Evolutionary conservation across 1,140 invertebrate genomes (phyloP), one percentile per base, ranked within the genome.

Genomic region (Drosophila pachea): DNA sequence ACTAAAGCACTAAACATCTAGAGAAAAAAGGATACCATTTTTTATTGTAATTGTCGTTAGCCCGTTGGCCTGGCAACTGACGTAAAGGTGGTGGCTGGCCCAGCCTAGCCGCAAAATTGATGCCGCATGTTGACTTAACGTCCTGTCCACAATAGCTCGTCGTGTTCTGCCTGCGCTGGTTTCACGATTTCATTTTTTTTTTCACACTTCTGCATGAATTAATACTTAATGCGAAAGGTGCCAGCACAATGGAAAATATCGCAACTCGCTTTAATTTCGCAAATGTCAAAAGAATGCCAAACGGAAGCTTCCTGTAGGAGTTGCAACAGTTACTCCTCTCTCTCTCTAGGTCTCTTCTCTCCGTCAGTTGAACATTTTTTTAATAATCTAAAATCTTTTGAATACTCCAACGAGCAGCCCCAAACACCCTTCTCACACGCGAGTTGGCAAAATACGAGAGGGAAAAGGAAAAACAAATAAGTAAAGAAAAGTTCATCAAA

Each of bases 331-430:
- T 42, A 2, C 5, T 42, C n/a, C 5, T 40, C 7, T 38, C 32
- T 42, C 35, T 22, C 49, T 11, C 42, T 59, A 2, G 11, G 11
- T 36, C 42, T 42, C 29, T 36, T 35, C 29, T 11, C 38, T 36
- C 9, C 40, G 42, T 43, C 47, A 12, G 50, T 68, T 84, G 76
- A 68, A 79, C 71, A 47, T 61, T 59, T 84, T 77, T 76, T 84
- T 84, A 84, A 84, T 84, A 84, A 76, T 86, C 81, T 79, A 86
- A 86, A 74, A 67, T 76, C 59, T 67, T 70, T 70, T 66, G 50
- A 74, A 55, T 68, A 64, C 58, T 61, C 40, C 66, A 22, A 22
- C 22, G 22, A 22, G 22, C 22, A 22, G 22, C 22, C 42, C 56
- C 70, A 40, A 62, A 52, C 33, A 52, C 65, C 58, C 64, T 59